Base-by-base conservation (phyloP, 2,797 vertebrate genomes). In the Halcyon smyrnensis region DNA sequence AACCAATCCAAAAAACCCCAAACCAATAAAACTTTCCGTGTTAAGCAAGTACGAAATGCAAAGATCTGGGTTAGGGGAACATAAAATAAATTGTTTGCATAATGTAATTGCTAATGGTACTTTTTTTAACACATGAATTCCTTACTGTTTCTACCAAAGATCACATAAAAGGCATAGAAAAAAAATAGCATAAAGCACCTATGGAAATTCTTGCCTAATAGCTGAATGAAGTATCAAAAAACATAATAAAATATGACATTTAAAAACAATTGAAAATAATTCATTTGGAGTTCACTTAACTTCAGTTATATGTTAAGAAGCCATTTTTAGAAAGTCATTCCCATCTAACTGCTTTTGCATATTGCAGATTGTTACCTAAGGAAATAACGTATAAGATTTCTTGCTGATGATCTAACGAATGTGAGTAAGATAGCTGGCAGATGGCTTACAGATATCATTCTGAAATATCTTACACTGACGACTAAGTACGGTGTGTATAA, bases 381-480 rank as follows among this genome's bases (percentile, higher is more conserved):
- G 88, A 45, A 60, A 70, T 87, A 77, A 34, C 23, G 21, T 68
- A 59, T 77, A 69, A 89, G 41, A 34, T 56, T 91, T 91, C 82
- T 96, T 96, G 70, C 75, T 96, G 93, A 90, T 91, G 89, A 97
- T 97, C 87, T 92, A 89, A 95, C 87, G 96, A 96, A 93, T 98
- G 92, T 97, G 97, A 97, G 96, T 96, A 96, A 97, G 96, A 93
- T 94, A 95, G 87, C 89, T 96, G 94, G 95, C 97, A 98, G 97
- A 97, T 98, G 97, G 97, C 96, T 98, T 83, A 45, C 88, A 97
- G 97, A 97, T 97, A 97, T 87, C 92, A 97, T 97, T 98, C 97
- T 96, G 96, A 97, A 97, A 97, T 98, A 97, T 94, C 97, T 97
- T 97, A 96, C 75, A 93, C 94, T 97, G 97, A 97, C 97, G 97